phyloP scores from a whole-genome alignment of 2,797 vertebrate species.

The Ibycter americanus region DNA sequence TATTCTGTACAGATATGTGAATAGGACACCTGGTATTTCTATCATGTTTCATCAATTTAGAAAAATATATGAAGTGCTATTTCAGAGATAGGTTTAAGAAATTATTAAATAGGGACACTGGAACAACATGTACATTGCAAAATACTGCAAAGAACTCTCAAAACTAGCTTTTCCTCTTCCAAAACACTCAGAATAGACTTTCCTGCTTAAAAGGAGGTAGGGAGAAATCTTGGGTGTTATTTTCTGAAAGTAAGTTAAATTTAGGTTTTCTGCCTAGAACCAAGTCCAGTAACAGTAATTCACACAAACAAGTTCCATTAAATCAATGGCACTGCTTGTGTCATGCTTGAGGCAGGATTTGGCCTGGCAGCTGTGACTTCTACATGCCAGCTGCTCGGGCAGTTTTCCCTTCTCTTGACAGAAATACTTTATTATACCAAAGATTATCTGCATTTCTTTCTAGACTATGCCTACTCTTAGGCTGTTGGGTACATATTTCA shows the following conservation, averaged over 20 bases:
- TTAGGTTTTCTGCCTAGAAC: conserved; percentile 41
- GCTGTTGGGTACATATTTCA: conserved; percentile 25
- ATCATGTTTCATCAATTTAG: background rate
- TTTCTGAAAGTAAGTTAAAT: conserved; percentile 54
- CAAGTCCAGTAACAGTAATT: background rate
- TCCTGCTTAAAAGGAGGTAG: background rate
- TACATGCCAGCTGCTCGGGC: conserved; percentile 12
- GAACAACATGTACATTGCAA: background rate
- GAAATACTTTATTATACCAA: conserved; percentile 47
- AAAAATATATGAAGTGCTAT: conserved; percentile 32
- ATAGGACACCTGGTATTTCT: background rate
- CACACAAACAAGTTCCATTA: conserved; percentile 1
- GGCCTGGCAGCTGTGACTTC: conserved; percentile 57
- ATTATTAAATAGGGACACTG: conserved; percentile 34
- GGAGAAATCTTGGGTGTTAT: conserved; percentile 50
- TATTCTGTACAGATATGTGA: background rate
- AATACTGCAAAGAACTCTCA: conserved; percentile 6
- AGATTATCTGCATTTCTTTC: background rate
- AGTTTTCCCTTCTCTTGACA: conserved; percentile 46
- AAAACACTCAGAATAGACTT: conserved; percentile 42
- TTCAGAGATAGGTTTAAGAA: conserved; percentile 21
- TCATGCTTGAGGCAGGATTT: background rate
- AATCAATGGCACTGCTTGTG: background rate
- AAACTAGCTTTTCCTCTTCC: conserved; percentile 22
- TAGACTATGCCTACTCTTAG: conserved; percentile 7